These are phyloP conservation scores for Cheirogaleus major DNA, from an alignment of 2,797 vertebrate genomes.

Conservation along the genomic window DNA sequence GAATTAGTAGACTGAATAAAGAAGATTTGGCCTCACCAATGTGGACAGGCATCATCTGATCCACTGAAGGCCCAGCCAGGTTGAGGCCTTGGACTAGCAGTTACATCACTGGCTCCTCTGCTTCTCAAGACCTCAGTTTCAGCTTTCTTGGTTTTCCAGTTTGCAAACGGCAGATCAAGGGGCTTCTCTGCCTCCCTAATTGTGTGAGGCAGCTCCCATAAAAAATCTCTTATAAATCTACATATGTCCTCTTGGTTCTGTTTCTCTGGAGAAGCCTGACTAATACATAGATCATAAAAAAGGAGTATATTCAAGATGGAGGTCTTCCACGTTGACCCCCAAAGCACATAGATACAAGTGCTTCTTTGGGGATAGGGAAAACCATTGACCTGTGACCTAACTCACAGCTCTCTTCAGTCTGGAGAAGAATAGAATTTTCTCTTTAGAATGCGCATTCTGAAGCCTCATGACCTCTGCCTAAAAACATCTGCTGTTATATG, in stretches of 20 bases:
- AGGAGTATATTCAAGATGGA: not conserved
- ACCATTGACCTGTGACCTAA: not conserved
- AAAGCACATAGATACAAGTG: not conserved
- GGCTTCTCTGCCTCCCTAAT: not conserved
- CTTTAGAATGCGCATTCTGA: not conserved
- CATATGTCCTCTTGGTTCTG: not conserved
- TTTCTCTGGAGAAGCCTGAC: not conserved
- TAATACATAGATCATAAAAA: not conserved
- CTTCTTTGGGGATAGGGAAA: not conserved
- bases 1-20: not conserved
- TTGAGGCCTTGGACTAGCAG: not conserved
- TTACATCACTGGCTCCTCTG: not conserved
- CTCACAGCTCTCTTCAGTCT: not conserved
- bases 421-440: not conserved
- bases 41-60: not conserved
- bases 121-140: not conserved
- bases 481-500: slow-evolving; percentile 27
- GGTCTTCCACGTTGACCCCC: not conserved
- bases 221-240: not conserved
- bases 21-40: not conserved
- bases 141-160: not conserved
- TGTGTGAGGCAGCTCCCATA: not conserved
- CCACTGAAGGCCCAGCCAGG: not conserved
- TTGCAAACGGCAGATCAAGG: not conserved
- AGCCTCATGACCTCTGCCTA: not conserved